Percentiles rank a stretch among this genome's conserved stretches.
These are phyloP conservation scores for Megalonaias nervosa DNA, from an alignment of 1,140 invertebrate genomes.

Conservation along the genomic window DNA sequence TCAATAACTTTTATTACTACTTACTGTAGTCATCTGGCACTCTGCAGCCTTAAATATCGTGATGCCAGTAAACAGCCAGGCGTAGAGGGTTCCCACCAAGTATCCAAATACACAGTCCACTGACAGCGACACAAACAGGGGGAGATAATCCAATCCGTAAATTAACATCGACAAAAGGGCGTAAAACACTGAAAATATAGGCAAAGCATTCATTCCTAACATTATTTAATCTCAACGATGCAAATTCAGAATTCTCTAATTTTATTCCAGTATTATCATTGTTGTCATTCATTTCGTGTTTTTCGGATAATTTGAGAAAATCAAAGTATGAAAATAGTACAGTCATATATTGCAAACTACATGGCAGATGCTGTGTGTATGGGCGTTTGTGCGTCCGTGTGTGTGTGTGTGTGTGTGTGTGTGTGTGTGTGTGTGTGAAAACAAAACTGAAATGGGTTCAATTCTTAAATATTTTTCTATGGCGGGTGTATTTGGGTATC, in stretches of 20 bases:
- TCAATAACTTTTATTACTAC: too few species aligned
- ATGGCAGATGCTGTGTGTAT: too few species aligned
- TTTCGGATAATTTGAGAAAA: too few species aligned
- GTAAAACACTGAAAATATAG: not conserved
- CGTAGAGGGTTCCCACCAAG: slow-evolving; percentile 18
- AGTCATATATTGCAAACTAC: too few species aligned
- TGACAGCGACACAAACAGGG: slow-evolving; percentile 32
- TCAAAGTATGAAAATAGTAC: too few species aligned
- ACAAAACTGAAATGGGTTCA: too few species aligned
- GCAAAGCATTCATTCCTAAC: not conserved
- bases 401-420: too few species aligned
- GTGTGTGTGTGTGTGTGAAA: too few species aligned
- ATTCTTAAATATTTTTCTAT: too few species aligned
- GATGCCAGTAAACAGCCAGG: slow-evolving; percentile 14
- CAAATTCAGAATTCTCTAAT: slow-evolving; percentile 1
- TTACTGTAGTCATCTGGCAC: slow-evolving; percentile 1
- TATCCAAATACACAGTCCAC: slow-evolving; percentile 19
- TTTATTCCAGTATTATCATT: not conserved
- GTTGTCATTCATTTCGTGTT: too few species aligned
- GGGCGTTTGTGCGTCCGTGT: too few species aligned
- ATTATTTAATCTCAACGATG: not conserved
- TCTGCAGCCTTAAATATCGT: slow-evolving; percentile 12
- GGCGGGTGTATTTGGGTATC: too few species aligned
- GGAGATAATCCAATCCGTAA: slow-evolving; percentile 28
- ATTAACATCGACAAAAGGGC: slow-evolving; percentile 9